phyloP scores from a whole-genome alignment of 2,797 vertebrate species.

The Sebastes aleutianus region DNA sequence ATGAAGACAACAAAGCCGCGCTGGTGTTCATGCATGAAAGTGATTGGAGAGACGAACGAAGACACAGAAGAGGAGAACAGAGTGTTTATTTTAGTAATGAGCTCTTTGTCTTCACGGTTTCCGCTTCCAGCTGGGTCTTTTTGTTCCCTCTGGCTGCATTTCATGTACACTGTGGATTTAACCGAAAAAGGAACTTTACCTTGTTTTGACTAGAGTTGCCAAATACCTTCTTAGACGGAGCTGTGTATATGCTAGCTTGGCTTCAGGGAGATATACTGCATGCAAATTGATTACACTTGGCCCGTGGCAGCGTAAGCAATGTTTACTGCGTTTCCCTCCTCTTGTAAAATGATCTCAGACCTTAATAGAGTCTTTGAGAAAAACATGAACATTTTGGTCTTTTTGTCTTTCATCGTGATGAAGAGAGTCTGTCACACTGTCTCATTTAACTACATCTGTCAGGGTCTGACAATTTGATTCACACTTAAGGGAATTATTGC shows the following conservation, averaged over 20 bases:
- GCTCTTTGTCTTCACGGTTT: slow-evolving; percentile 54
- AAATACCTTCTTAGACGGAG: slow-evolving; percentile 14
- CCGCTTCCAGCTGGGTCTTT: slow-evolving; percentile 55
- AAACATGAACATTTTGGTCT: not conserved
- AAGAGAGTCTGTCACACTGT: not conserved
- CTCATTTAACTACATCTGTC: not conserved
- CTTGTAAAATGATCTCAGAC: not conserved
- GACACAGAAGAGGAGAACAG: slow-evolving; percentile 29
- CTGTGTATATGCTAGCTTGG: not conserved
- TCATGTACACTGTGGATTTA: slow-evolving; percentile 41
- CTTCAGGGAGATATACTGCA: not conserved
- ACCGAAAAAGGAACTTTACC: slow-evolving; percentile 18
- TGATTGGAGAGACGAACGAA: slow-evolving; percentile 27
- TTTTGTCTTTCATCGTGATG: not conserved
- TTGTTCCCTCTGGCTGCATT: slow-evolving; percentile 46
- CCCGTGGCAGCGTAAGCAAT: not conserved
- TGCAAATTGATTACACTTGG: slow-evolving; percentile 24
- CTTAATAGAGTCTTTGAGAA: not conserved
- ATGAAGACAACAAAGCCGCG: slow-evolving; percentile 47
- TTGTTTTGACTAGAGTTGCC: slow-evolving; percentile 40
- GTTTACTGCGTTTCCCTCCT: not conserved
- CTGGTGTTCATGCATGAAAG: slow-evolving; percentile 60
- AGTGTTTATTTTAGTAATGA: slow-evolving; percentile 71
- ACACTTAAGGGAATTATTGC: not conserved
- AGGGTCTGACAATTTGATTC: not conserved